Evolutionary conservation across 2,797 vertebrate species (phyloP).

Genomic region (Nyctibius grandis): DNA sequence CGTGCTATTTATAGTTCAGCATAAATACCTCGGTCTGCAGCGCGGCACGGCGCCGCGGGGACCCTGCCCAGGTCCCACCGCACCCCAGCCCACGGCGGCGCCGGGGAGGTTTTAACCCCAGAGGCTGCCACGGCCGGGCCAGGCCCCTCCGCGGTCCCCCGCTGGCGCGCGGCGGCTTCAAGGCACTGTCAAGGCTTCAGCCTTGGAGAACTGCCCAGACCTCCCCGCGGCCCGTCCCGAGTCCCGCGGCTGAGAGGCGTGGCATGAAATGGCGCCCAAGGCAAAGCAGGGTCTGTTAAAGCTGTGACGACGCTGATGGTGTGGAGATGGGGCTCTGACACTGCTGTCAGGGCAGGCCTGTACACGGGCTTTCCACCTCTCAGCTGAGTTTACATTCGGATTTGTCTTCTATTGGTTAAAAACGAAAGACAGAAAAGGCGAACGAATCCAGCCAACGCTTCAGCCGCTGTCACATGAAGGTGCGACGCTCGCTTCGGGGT

Average conservation of each 20-base stretch:
- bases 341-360: neutral
- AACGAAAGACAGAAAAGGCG: neutral
- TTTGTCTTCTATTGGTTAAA: neutral
- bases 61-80: too few species aligned
- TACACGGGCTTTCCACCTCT: fast-evolving
- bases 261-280: neutral
- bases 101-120: fast-evolving
- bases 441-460: neutral
- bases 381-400: neutral
- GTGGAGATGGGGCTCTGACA: neutral
- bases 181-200: slow-evolving; percentile 28
- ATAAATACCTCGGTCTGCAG: neutral
- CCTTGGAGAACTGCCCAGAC: neutral
- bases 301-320: neutral
- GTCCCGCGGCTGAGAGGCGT: neutral
- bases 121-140: fast-evolving
- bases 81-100: fast-evolving
- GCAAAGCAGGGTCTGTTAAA: neutral
- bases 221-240: fast-evolving
- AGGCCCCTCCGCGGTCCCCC: neutral
- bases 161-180: fast-evolving
- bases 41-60: too few species aligned
- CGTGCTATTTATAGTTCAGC: neutral
- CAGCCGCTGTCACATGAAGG: neutral
- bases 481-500: fast-evolving